Evolutionary conservation across 2,797 vertebrate genomes (phyloP).

Genomic region (Mormyrus proboscirostris): DNA sequence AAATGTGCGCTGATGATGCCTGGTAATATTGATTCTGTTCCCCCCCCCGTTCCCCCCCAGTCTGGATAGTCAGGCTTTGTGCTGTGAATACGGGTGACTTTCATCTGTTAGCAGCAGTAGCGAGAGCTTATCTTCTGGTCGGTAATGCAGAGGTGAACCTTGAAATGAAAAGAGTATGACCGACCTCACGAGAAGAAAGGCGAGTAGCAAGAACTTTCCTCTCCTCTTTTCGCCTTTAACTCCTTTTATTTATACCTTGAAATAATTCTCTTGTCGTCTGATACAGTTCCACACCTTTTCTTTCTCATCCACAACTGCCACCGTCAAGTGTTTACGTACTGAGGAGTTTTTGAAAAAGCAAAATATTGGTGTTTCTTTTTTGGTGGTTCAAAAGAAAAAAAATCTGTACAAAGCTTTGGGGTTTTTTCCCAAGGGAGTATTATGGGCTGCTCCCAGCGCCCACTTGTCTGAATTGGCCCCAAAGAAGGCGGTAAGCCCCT

Average conservation of each 20-base stretch:
- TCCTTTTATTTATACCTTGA: slow-evolving; percentile 33
- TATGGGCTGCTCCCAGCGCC: slow-evolving; percentile 28
- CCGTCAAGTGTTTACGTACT: slow-evolving; percentile 16
- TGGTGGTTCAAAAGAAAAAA: slow-evolving; percentile 20
- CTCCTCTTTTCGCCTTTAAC: slow-evolving; percentile 13
- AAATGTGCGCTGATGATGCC: not conserved
- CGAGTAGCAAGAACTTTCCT: slow-evolving; percentile 38
- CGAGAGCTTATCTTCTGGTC: not conserved
- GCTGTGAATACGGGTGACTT: not conserved
- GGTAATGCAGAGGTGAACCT: not conserved
- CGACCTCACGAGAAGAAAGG: not conserved
- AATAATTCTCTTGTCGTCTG: slow-evolving; percentile 21
- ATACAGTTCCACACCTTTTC: not conserved
- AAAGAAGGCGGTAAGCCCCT: slow-evolving; percentile 5
- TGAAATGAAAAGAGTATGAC: slow-evolving; percentile 7
- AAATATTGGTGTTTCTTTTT: slow-evolving; percentile 22
- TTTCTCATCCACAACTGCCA: slow-evolving; percentile 16
- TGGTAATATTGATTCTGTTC: not conserved
- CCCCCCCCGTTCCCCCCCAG: not conserved
- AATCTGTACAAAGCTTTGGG: slow-evolving; percentile 26
- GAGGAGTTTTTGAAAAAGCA: slow-evolving; percentile 20
- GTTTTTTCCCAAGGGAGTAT: not conserved
- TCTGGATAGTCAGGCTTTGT: not conserved
- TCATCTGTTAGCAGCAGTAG: not conserved
- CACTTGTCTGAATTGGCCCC: not conserved